Evolutionary conservation across 2,797 vertebrate genomes (phyloP), one percentile per base, ranked within the genome.

Genomic region (Argyrosomus regius): DNA sequence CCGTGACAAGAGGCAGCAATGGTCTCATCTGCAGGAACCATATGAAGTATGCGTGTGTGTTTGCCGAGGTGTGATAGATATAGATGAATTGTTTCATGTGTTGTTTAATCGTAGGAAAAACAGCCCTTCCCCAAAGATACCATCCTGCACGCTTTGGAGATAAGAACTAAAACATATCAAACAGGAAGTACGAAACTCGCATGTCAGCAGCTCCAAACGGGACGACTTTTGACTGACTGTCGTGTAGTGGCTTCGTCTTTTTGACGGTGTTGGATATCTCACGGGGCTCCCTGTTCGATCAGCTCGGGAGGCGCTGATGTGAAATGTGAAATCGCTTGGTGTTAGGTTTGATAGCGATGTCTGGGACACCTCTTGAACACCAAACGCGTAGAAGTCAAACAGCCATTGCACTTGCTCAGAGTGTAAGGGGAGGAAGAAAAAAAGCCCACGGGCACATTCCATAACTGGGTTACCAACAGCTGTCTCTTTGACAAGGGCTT

Each of bases 381-480:
- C 62, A 68, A 71, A 83, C 16, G 46, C 0, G 35, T 70, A 63
- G 59, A 84, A 90, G 87, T 88, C 83, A 90, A 89, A 85, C 84
- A 88, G 83, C 65, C 73, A 80, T 77, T 87, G 79, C 79, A 85
- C 84, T 89, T 79, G 77, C 78, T 88, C 64, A 59, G 75, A 64
- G 80, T 69, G 74, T 59, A 43, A 67, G 52, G 31, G 41, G 52
- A 16, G 35, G 14, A 1, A 35, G 14, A 49, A 71, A 35, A 52
- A 66, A 75, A 76, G 77, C 83, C 84, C 81, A 84, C 16, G 54
- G 85, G 86, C 79, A 24, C 75, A 85, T 87, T 88, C 87, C 85
- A 75, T 61, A 86, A 86, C 86, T 88, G 80, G 88, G 91, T 90
- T 88, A 88, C 76, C 86, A 84, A 67, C 79, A 89, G 81, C 75